phyloP scores from a whole-genome alignment of 2,113 vertebrate species.

The Leptosomus discolor region DNA sequence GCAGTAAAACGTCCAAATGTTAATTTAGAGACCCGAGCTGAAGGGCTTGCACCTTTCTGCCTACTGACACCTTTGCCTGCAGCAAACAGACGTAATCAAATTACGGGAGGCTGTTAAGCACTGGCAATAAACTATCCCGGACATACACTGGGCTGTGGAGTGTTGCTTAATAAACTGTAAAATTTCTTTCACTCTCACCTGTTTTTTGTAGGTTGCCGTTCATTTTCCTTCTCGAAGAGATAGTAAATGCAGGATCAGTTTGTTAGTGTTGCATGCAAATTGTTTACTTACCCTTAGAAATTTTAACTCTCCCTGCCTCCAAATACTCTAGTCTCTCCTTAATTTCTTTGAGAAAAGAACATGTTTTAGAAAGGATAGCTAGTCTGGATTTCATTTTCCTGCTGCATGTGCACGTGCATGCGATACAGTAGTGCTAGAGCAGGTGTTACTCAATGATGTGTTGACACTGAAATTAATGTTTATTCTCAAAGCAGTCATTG shows the following conservation, averaged over 20 bases:
- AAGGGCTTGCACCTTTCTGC: background rate
- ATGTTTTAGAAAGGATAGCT: background rate
- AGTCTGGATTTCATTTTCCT: background rate
- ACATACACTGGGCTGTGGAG: background rate
- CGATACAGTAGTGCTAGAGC: background rate
- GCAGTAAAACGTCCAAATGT: background rate
- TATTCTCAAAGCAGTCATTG: conserved; percentile 28
- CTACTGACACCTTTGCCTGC: background rate
- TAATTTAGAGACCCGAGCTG: background rate
- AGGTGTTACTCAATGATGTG: conserved; percentile 12
- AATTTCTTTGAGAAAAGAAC: background rate
- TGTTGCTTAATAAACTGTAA: background rate
- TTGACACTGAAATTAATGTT: conserved; percentile 22
- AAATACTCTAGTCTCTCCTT: background rate
- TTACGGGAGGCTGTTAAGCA: background rate
- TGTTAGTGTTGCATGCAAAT: background rate
- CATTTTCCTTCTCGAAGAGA: background rate
- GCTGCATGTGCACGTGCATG: background rate
- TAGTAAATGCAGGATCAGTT: background rate
- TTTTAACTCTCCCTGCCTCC: background rate
- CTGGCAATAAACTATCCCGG: background rate
- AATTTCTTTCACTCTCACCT: background rate
- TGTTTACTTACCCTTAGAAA: background rate
- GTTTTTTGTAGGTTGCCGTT: background rate
- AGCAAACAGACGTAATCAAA: background rate